Conservation (phyloP, 2,888 invertebrate genomes). For the Periphyllus acericola region DNA sequence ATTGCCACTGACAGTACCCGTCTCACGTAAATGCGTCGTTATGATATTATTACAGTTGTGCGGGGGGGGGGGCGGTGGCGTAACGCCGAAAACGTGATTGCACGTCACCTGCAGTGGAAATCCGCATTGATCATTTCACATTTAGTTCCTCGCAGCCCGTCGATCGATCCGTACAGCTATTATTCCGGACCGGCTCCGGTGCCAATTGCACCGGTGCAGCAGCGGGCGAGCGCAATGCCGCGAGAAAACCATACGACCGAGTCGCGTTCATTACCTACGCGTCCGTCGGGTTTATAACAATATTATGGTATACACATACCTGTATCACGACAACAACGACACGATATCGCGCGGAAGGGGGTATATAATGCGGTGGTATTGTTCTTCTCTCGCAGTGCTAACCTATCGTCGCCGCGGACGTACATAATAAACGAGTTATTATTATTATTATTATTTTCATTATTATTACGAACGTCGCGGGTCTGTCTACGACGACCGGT, state of each 20-base stretch:
- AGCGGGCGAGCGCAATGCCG: neutral
- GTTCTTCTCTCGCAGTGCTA: no score
- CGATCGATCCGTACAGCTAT: neutral
- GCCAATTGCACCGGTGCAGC: neutral
- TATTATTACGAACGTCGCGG: no score
- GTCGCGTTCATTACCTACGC: neutral
- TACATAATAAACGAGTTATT: no score
- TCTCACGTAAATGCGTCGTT: no score
- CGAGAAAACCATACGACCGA: neutral
- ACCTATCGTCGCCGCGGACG: no score
- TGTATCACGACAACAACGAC: no score
- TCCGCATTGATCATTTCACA: neutral
- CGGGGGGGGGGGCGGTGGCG: neutral
- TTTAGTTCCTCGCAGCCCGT: neutral
- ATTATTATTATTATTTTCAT: no score
- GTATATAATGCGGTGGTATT: neutral
- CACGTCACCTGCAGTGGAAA: neutral
- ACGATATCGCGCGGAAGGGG: no score
- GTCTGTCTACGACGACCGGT: no score
- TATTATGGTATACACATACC: no score
- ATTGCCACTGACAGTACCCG: no score
- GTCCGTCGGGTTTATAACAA: neutral
- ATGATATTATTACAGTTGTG: neutral
- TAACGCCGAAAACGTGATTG: neutral
- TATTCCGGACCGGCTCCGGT: neutral